Evolutionary conservation across 1,140 invertebrate genomes (phyloP).

Genomic region (Drosophila punjabiensis): DNA sequence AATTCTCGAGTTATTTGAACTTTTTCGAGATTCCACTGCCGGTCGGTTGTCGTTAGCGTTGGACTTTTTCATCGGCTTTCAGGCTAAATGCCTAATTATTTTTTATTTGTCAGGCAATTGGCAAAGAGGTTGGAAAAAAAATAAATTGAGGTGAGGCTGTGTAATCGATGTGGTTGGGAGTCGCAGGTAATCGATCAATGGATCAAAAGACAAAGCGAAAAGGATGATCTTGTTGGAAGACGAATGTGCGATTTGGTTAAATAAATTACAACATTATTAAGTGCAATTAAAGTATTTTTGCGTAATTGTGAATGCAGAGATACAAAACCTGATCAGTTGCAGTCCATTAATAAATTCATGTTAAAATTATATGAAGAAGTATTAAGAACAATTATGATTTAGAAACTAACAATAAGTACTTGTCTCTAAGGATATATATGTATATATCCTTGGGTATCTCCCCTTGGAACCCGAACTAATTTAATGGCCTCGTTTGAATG

Average conservation of each 20-base stretch:
- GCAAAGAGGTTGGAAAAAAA: neutral
- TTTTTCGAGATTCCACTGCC: conserved; percentile 55
- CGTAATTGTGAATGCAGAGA: neutral
- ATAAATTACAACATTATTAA: neutral
- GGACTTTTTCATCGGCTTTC: conserved; percentile 34
- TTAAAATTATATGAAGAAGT: neutral
- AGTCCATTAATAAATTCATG: neutral
- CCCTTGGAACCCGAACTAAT: neutral
- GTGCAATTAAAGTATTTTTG: neutral
- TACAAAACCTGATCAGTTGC: too few relatives aligned
- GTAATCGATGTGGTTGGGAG: conserved; percentile 25
- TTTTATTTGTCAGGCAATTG: conserved; percentile 54
- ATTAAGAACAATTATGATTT: neutral
- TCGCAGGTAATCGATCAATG: conserved; percentile 30
- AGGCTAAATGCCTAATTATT: conserved; percentile 59
- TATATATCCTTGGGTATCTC: neutral
- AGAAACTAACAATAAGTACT: too few relatives aligned
- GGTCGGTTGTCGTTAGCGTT: conserved; percentile 13
- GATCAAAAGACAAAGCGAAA: conserved; percentile 13
- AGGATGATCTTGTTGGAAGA: neutral
- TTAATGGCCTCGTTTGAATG: too few relatives aligned
- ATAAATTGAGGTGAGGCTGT: conserved; percentile 7
- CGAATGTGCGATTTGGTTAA: too few relatives aligned
- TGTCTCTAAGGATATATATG: neutral
- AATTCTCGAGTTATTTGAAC: conserved; percentile 74